Conservation (phyloP, 2,888 invertebrate species). For the Mystacides longicornis region DNA sequence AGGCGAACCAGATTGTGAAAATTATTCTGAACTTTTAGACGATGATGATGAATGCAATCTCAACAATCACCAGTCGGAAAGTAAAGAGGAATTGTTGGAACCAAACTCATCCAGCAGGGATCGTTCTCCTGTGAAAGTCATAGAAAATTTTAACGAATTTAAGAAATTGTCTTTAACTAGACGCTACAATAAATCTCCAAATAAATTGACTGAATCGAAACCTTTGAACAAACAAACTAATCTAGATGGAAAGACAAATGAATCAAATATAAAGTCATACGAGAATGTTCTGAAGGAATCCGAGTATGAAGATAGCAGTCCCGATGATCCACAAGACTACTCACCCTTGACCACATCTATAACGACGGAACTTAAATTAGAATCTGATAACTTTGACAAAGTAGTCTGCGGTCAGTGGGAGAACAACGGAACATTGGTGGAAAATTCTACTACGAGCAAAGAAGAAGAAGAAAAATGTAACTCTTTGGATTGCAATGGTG, state of each 20-base stretch:
- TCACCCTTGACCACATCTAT: slow-evolving; percentile 84
- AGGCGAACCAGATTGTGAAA: slow-evolving; percentile 3
- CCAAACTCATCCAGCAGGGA: slow-evolving; percentile 3
- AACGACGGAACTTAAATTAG: slow-evolving; percentile 73
- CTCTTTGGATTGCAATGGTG: slow-evolving; percentile 12
- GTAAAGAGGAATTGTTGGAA: not conserved
- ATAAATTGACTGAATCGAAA: slow-evolving; percentile 30
- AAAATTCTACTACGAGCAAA: not conserved
- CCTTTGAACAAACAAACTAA: slow-evolving; percentile 33
- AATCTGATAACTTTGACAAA: slow-evolving; percentile 75
- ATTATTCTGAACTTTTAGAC: not conserved
- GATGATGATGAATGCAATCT: not conserved
- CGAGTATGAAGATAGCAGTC: slow-evolving; percentile 56
- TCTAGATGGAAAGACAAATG: slow-evolving; percentile 31
- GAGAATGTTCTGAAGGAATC: slow-evolving; percentile 13
- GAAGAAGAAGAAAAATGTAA: slow-evolving; percentile 11
- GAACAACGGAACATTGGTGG: not conserved
- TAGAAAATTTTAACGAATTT: slow-evolving; percentile 81
- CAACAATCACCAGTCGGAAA: not conserved
- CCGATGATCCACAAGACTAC: slow-evolving; percentile 75
- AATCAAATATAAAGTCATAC: slow-evolving; percentile 1
- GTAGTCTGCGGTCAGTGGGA: slow-evolving; percentile 55
- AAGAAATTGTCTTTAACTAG: slow-evolving; percentile 66
- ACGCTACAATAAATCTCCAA: slow-evolving; percentile 34
- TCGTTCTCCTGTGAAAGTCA: slow-evolving; percentile 33